Evolutionary conservation across 2,888 invertebrate genomes (phyloP).

Genomic region (Hermaeophaga mercurialis): DNA sequence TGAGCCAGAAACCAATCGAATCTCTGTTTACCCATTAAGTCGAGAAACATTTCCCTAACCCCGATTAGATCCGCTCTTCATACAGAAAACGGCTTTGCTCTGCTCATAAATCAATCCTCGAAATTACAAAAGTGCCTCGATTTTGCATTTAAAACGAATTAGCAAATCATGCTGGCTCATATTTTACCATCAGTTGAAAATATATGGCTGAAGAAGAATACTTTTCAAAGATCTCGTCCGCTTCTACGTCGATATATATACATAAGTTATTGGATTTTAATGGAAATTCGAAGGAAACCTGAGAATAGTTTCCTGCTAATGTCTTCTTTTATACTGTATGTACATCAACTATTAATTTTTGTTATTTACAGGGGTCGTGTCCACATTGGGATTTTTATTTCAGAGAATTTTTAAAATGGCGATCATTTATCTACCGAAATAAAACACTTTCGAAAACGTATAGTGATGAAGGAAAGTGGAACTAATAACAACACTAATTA

Average conservation of each 20-base stretch:
- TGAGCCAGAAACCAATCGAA: constrained; percentile 1
- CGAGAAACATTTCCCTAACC: constrained; percentile 17
- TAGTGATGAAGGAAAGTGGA: too few species aligned
- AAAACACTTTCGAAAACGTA: too few species aligned
- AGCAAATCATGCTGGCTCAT: constrained; percentile 42
- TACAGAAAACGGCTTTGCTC: constrained; percentile 19
- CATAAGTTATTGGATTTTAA: constrained; percentile 56
- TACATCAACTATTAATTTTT: too few species aligned
- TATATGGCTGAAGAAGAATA: constrained; percentile 22
- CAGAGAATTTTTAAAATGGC: too few species aligned
- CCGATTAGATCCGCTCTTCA: constrained; percentile 26
- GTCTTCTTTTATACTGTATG: too few species aligned
- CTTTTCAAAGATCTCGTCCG: constrained; percentile 19
- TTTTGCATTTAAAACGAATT: constrained; percentile 38
- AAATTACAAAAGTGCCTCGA: constrained; percentile 35
- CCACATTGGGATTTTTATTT: too few species aligned
- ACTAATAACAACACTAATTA: too few species aligned
- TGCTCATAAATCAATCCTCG: constrained; percentile 37
- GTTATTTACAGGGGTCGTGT: too few species aligned
- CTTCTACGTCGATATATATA: constrained; percentile 48
- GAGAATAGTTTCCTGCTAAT: too few species aligned
- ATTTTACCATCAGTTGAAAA: constrained; percentile 36
- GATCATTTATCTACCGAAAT: too few species aligned
- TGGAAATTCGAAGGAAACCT: constrained; percentile 54
- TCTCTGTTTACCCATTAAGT: constrained; percentile 24